Evolutionary conservation across 2,113 vertebrate species (phyloP).

Genomic region (Bothrops jararaca): DNA sequence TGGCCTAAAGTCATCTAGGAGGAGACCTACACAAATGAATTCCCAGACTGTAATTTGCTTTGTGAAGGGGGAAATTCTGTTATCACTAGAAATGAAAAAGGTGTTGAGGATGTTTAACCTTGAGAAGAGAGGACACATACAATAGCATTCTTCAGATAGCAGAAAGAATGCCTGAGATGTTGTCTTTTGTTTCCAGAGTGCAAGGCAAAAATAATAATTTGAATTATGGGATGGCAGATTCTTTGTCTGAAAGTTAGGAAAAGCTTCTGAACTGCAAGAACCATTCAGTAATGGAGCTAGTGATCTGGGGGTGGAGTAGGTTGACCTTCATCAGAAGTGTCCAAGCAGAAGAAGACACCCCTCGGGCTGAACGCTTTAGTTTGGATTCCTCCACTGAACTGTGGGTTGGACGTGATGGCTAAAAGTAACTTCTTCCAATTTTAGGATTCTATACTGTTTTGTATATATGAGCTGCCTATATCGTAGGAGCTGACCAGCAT

Average conservation of each 20-base stretch:
- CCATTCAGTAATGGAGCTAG: neutral
- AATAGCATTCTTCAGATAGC: neutral
- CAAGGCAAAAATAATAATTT: neutral
- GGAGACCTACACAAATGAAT: neutral
- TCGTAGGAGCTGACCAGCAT: neutral
- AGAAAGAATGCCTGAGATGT: neutral
- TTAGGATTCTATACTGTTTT: neutral
- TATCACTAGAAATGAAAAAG: neutral
- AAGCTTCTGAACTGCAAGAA: neutral
- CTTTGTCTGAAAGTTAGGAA: neutral
- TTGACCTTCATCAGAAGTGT: neutral
- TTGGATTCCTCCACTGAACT: neutral
- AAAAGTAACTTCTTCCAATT: neutral
- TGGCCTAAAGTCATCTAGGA: neutral
- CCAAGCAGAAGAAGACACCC: neutral
- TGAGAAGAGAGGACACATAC: neutral
- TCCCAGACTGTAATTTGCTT: neutral
- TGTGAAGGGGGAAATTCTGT: neutral
- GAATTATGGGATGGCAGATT: neutral
- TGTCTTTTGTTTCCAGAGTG: neutral
- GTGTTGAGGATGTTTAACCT: neutral
- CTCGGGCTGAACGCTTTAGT: neutral
- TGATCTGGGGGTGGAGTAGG: neutral
- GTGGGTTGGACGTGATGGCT: neutral
- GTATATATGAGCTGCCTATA: neutral